Evolutionary conservation across 2,113 vertebrate species (phyloP).

Genomic region (Coracopsis vasa): DNA sequence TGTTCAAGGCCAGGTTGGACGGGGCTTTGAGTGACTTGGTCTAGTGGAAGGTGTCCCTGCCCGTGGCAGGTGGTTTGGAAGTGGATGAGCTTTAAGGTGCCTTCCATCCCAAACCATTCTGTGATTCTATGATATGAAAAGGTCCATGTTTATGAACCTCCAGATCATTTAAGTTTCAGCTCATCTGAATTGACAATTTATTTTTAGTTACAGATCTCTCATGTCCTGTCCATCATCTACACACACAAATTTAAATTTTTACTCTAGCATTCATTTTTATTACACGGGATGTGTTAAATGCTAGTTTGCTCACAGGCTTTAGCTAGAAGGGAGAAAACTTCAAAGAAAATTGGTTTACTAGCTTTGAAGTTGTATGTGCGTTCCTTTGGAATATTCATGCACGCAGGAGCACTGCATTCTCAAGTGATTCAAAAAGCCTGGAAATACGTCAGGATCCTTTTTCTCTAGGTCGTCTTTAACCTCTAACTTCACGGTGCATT

Average conservation of each 20-base stretch:
- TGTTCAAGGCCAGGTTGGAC: neutral
- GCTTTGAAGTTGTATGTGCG: neutral
- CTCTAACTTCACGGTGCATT: neutral
- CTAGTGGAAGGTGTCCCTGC: neutral
- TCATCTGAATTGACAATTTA: neutral
- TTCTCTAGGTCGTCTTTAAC: neutral
- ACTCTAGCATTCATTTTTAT: neutral
- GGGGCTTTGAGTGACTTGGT: neutral
- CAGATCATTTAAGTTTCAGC: neutral
- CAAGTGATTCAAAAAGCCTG: neutral
- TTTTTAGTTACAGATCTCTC: neutral
- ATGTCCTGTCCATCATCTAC: accelerated
- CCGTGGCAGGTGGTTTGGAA: neutral
- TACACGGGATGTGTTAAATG: accelerated
- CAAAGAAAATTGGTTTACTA: neutral
- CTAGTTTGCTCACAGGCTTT: neutral
- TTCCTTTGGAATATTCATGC: neutral
- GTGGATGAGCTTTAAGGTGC: neutral
- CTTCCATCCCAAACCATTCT: neutral
- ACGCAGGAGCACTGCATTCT: neutral
- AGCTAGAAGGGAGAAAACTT: neutral
- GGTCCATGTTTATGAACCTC: neutral
- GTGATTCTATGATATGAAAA: neutral
- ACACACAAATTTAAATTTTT: neutral
- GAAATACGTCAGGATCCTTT: neutral